A percentile compares a stretch with the other conserved stretches of the same genome.
phyloP scores from a whole-genome alignment of 2,888 invertebrate genomes.

The Cheilosia vulpina region DNA sequence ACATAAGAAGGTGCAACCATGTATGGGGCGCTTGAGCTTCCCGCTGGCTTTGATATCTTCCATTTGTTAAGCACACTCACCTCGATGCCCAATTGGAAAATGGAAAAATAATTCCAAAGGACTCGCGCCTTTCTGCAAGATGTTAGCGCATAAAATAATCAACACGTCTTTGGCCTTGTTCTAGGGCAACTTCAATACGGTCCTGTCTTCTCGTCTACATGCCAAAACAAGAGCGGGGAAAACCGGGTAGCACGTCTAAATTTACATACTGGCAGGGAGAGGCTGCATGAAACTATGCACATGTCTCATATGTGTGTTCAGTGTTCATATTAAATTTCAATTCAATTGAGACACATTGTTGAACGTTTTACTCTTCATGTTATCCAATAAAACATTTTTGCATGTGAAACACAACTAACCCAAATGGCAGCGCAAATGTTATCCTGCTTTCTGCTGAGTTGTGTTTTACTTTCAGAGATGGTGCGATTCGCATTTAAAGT shows the following conservation, averaged over 20 bases:
- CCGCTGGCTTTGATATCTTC: no score
- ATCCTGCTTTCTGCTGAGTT: no score
- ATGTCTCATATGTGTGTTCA: not conserved
- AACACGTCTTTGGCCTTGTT: not conserved
- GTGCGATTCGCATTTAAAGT: not conserved
- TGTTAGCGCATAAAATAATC: not conserved
- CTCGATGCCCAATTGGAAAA: no score
- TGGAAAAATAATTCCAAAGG: not conserved
- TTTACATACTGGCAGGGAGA: not conserved
- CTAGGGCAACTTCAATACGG: not conserved
- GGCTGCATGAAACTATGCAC: slow-evolving; percentile 3
- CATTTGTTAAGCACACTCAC: no score
- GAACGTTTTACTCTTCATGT: not conserved
- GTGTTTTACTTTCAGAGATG: not conserved
- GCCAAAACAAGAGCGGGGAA: not conserved
- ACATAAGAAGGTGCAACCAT: no score
- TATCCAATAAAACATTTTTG: not conserved
- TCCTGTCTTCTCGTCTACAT: not conserved
- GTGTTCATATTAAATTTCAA: slow-evolving; percentile 32
- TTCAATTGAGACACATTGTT: slow-evolving; percentile 43
- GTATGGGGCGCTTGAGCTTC: no score
- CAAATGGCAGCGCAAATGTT: not conserved
- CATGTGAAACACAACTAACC: not conserved
- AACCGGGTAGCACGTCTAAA: not conserved
- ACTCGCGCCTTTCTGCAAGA: not conserved